These are phyloP conservation scores for Trichomalopsis sarcophagae DNA, from an alignment of 1,140 invertebrate genomes.

Conservation along the genomic window DNA sequence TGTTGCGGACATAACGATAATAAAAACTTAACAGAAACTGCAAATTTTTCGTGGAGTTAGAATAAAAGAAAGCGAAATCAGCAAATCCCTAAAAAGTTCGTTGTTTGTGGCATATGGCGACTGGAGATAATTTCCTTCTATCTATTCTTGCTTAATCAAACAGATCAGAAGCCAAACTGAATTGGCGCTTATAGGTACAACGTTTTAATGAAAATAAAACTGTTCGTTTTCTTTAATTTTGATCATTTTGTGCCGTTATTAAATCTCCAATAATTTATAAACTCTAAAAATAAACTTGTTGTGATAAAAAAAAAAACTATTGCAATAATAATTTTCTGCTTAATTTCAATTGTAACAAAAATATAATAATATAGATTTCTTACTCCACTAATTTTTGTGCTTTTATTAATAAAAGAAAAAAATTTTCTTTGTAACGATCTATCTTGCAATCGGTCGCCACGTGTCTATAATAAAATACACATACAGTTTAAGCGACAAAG, in stretches of 20 bases:
- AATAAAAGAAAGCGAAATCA: conserved; percentile 33
- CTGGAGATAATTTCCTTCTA: conserved; percentile 24
- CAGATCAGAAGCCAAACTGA: neutral
- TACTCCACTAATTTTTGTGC: conserved; percentile 2
- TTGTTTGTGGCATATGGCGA: conserved; percentile 42
- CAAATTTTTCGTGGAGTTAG: conserved; percentile 36
- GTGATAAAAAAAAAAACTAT: conserved; percentile 32
- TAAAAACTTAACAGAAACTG: conserved; percentile 39
- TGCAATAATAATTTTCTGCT: neutral
- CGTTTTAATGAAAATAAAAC: neutral
- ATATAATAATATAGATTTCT: conserved; percentile 29
- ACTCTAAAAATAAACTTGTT: neutral
- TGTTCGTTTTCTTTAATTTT: neutral
- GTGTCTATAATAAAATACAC: conserved; percentile 26
- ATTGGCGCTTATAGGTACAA: neutral
- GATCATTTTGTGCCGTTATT: neutral
- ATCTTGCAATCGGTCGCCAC: conserved; percentile 36
- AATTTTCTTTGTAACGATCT: conserved; percentile 32
- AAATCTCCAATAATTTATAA: neutral
- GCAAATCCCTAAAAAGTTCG: conserved; percentile 15
- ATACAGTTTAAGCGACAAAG: conserved; percentile 36
- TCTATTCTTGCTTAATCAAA: neutral
- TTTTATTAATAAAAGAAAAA: conserved; percentile 39
- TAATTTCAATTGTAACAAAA: conserved; percentile 21
- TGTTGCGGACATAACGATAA: conserved; percentile 47